Conservation (phyloP, 2,888 invertebrate species). For the Allacma fusca region DNA sequence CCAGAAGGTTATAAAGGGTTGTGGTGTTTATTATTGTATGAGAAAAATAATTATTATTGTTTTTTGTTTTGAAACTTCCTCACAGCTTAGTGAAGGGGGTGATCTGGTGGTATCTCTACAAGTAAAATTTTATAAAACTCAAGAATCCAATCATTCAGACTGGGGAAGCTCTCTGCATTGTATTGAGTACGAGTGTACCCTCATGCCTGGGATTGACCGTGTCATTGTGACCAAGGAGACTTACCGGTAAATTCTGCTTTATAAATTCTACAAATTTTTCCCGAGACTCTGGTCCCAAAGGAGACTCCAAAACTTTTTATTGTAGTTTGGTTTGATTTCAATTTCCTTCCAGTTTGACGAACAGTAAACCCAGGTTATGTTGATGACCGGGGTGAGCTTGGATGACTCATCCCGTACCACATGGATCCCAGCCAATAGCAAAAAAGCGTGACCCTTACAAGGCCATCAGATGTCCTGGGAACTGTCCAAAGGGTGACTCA, state of each 20-base stretch:
- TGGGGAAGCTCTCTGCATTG: slow-evolving; percentile 68
- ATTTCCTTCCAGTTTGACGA: slow-evolving; percentile 56
- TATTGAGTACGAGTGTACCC: slow-evolving; percentile 68
- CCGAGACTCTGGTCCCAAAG: neutral
- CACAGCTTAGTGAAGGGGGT: slow-evolving; percentile 66
- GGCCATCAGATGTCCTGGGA: no score
- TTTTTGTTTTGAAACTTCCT: slow-evolving; percentile 22
- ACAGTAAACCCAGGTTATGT: slow-evolving; percentile 61
- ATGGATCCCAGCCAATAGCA: no score
- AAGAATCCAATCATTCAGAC: slow-evolving; percentile 68
- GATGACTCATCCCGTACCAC: no score
- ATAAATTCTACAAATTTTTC: neutral
- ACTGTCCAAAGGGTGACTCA: no score
- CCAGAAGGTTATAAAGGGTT: no score
- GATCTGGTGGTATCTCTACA: slow-evolving; percentile 68
- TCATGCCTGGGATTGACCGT: slow-evolving; percentile 64
- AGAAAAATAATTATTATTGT: slow-evolving; percentile 25
- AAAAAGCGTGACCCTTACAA: no score
- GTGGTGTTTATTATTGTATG: no score
- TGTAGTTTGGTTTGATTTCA: slow-evolving; percentile 34
- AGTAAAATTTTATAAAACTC: slow-evolving; percentile 68
- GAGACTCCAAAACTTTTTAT: slow-evolving; percentile 2
- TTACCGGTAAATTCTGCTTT: slow-evolving; percentile 63
- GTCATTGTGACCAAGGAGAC: slow-evolving; percentile 68
- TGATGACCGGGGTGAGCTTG: no score